Evolutionary conservation across 2,888 invertebrate genomes (phyloP), one percentile per base, ranked within the genome.

Genomic region (Pyrrhia umbra): DNA sequence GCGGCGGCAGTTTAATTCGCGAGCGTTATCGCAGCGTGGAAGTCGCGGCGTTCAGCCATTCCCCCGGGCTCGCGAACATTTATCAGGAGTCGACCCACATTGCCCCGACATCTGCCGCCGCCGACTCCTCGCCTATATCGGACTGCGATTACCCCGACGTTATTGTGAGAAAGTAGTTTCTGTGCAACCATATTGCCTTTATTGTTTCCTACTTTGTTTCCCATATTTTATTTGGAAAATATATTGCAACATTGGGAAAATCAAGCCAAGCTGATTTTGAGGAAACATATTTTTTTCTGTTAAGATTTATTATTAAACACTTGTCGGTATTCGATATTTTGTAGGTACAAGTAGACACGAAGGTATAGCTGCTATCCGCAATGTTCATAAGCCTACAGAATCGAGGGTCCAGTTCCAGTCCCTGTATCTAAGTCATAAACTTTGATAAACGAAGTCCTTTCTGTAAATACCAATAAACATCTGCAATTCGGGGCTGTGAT

Each of bases 51-150:
- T 77, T 75, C 77, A 79, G 83, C 85, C 86, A 87, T 88, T 89
- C 90, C 88, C 85, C 79, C 77, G 88, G 88, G 85, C 81, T 47
- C 80, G 83, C 83, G 83, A 81, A 86, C 90, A 92, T 93, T 92
- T 92, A 92, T 93, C 93, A 93, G 89, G 68, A 69, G 74, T 77
- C 90, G 91, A 90, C 91, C 92, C 92, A 90, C 88, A 90, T 91
- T 89, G 90, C 83, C 82, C 75, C 85, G 86, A 83, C 90, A 92
- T 91, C 89, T 90, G 90, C 87, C 82, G 87, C 86, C 82, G 54
- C 70, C 69, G 43, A 63, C 68, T 76, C 71, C 69, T 69, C 62
- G 68, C 77, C 68, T 73, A 74, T 77, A 79, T 81, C 77, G 81
- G 77, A 66, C 72, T 77, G 74, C 82, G 79, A 84, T 84, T 80